Evolutionary conservation across 2,113 vertebrate genomes (phyloP).

Genomic region (Oreocharis arfaki): DNA sequence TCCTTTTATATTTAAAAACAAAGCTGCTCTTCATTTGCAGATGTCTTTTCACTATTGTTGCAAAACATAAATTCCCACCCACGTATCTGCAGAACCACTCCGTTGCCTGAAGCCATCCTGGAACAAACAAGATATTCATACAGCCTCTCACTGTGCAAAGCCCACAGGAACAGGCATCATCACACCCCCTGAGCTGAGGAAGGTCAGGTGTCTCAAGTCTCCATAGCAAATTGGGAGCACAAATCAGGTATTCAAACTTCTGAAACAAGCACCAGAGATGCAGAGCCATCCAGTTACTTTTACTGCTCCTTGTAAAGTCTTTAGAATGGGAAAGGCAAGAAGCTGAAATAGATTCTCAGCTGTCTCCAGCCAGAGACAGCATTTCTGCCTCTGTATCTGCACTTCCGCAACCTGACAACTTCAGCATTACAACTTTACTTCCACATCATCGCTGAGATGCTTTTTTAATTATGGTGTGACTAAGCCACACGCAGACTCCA

Average conservation of each 20-base stretch:
- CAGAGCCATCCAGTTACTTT: background rate
- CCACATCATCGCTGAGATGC: rapidly evolving
- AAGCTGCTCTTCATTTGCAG: background rate
- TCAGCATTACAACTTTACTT: background rate
- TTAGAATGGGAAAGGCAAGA: background rate
- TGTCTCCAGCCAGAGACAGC: background rate
- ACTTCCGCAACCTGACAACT: background rate
- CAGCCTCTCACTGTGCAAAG: background rate
- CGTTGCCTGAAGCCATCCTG: background rate
- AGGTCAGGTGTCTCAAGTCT: background rate
- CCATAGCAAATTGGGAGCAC: background rate
- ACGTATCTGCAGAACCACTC: background rate
- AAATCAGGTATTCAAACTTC: background rate
- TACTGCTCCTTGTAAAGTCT: background rate
- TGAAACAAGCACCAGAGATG: background rate
- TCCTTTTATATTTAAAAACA: background rate
- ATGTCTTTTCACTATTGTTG: background rate
- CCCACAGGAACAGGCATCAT: background rate
- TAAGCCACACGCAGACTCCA: background rate
- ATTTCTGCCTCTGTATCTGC: background rate
- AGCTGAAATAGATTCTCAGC: background rate
- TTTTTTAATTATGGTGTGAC: background rate
- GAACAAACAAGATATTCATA: background rate
- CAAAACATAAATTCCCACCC: background rate
- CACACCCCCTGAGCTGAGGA: background rate